phyloP scores from a whole-genome alignment of 2,888 invertebrate species.

The Electrophaes corylata region DNA sequence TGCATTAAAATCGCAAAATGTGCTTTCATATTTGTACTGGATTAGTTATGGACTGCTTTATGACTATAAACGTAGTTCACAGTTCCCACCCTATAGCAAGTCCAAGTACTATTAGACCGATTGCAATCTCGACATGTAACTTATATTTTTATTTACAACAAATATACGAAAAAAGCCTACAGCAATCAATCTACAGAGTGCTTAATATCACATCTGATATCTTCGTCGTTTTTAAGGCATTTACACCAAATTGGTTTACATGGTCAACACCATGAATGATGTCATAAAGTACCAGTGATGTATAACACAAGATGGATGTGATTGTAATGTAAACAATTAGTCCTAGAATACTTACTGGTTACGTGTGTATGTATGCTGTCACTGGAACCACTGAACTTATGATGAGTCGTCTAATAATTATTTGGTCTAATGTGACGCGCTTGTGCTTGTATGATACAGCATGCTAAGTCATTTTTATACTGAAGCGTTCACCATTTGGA shows the following conservation, averaged over 20 bases:
- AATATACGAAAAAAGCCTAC: too few species aligned
- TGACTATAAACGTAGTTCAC: constrained; percentile 55
- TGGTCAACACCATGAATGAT: constrained; percentile 51
- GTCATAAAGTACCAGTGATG: constrained; percentile 47
- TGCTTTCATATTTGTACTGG: constrained; percentile 73
- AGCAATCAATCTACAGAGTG: too few species aligned
- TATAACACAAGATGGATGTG: constrained; percentile 47
- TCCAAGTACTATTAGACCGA: constrained; percentile 3
- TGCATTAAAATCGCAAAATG: constrained; percentile 60
- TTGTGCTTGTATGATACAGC: too few species aligned
- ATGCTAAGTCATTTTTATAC: neutral
- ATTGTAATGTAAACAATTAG: constrained; percentile 56
- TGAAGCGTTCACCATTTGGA: neutral
- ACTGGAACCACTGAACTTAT: neutral
- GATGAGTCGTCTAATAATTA: neutral
- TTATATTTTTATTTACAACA: too few species aligned
- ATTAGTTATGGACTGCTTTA: constrained; percentile 71
- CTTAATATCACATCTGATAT: too few species aligned
- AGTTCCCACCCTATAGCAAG: constrained; percentile 20
- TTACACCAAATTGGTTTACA: constrained; percentile 4
- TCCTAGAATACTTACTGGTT: constrained; percentile 24
- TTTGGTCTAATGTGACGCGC: neutral
- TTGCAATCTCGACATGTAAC: neutral
- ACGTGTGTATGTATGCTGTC: neutral
- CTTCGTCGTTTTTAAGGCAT: too few species aligned